Base-by-base conservation (phyloP, 2,888 invertebrate species). In the Pomacea canaliculata region DNA sequence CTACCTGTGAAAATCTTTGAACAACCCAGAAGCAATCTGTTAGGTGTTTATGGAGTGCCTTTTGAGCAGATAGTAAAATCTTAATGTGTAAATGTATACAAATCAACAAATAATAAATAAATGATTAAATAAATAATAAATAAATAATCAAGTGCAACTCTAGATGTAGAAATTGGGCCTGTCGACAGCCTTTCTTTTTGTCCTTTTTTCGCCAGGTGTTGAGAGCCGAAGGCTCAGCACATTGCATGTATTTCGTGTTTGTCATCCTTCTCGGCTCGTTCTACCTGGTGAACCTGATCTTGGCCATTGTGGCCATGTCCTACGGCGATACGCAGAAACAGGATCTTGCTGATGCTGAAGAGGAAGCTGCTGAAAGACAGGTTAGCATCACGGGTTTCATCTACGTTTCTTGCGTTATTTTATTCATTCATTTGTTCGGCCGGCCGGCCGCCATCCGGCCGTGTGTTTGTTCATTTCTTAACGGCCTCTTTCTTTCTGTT, bases 281-380 rank as follows among this genome's bases (percentile, higher is more conserved):
- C 93, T 99, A 98, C 93, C 95, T 99, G 91, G 97, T 99, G 91
- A 99, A 99, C 93, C 94, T 99, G 93, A 99, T 98, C 92, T 95
- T 99, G 93, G 98, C 98, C 92, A 98, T 99, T 92, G 98, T 98
- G 92, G 98, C 98, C 89, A 98, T 98, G 98, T 97, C 97, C 74
- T 99, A 99, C 92, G 98, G 98, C 92, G 98, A 99, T 92, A 94
- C 98, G 92, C 97, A 98, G 93, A 97, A 97, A 94, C 97, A 97
- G 92, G 98, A 90, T 80, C 80, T 85, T n/a, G 91, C 91, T 0
- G 96, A 96, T 81, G 97, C 96, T 68, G 97, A 98, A 92, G 97
- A 97, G 91, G 96, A 97, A 88, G 94, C 89, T 60, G 87, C 85
- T 23, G 88, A 86, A 85, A 88, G 84, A 81, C 82, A 83, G 81